Percentiles rank a stretch among this genome's conserved stretches.
Conservation (phyloP, 1,140 invertebrate genomes). For the Hylaeus volcanicus region DNA sequence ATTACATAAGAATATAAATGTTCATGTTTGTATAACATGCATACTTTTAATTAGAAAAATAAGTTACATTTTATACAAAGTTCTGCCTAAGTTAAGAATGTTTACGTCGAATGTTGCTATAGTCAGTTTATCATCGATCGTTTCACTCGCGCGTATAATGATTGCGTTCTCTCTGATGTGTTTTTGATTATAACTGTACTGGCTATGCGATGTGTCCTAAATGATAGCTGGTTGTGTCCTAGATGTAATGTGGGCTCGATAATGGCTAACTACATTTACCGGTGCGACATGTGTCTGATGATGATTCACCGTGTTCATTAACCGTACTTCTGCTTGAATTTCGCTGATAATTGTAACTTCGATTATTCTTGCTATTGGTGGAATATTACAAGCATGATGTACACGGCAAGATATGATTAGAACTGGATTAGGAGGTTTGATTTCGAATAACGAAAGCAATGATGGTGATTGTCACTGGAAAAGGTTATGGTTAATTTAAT, state of each 20-base stretch:
- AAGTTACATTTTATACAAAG: too few species aligned
- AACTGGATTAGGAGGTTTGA: too few species aligned
- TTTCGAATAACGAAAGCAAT: too few species aligned
- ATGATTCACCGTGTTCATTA: constrained; percentile 40
- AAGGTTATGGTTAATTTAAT: too few species aligned
- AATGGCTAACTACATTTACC: constrained; percentile 14
- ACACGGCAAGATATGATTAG: neutral
- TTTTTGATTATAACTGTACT: constrained; percentile 11
- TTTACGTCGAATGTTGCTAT: neutral
- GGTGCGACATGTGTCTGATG: neutral
- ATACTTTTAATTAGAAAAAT: too few species aligned
- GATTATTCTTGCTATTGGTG: neutral
- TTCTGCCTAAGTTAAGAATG: too few species aligned
- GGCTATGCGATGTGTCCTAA: neutral
- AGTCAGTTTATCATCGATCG: neutral
- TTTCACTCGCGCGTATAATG: neutral
- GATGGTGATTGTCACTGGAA: too few species aligned
- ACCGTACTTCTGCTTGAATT: constrained; percentile 27
- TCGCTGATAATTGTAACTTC: constrained; percentile 5
- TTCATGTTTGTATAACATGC: too few species aligned
- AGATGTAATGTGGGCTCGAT: constrained; percentile 6
- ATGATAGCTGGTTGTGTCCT: constrained; percentile 5
- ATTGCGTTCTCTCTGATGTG: constrained; percentile 5
- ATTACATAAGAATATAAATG: too few species aligned
- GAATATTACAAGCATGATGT: neutral